Evolutionary conservation across 2,797 vertebrate genomes (phyloP), one percentile per base, ranked within the genome.

Genomic region (Microtus californicus): DNA sequence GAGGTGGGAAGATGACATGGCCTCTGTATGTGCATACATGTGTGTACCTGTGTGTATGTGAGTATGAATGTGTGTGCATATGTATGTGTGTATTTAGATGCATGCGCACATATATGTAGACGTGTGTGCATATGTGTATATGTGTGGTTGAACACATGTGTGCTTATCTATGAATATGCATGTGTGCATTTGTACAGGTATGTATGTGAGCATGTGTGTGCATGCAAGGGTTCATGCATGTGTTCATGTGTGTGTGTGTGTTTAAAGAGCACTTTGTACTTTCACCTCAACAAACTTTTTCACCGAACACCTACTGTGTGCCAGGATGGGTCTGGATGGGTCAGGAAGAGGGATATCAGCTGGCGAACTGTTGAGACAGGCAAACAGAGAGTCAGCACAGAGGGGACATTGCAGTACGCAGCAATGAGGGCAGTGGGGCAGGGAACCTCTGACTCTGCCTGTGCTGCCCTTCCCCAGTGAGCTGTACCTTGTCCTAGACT

Each of bases 381-480:
- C 61, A 25, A 54, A 19, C 0, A 10, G 27, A 78, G 43, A 80
- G 10, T 54, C 29, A 34, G 21, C 27, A 45, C 12, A 29, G 31
- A 14, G 40, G 14, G 13, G 21, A 6, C 48, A 12, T 34, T 8
- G 19, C 9, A 40, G 0, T 1, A 5, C 15, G 21, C 56, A 29
- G 67, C 51, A 29, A 37, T 13, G 69, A 51, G 25, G 37, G 40
- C 31, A 37, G 59, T 27, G 56, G 6, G 79, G 0, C 2, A 5
- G 79, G 45, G 25, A 77, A 3, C 37, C 27, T 34, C 87, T n/a
- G 54, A 59, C 71, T 17, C 43, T 43, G 37, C 37, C 17, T 13
- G n/a, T 9, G 73, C 51, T 12, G 0, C 40, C 25, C 6, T 87
- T 5, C 6, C 0, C 37, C 25, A 59, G 7, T 0, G 2, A 12